Percentiles rank a stretch among this genome's conserved stretches.
Conservation (phyloP, 2,888 invertebrate genomes). For the Andrena praecox region DNA sequence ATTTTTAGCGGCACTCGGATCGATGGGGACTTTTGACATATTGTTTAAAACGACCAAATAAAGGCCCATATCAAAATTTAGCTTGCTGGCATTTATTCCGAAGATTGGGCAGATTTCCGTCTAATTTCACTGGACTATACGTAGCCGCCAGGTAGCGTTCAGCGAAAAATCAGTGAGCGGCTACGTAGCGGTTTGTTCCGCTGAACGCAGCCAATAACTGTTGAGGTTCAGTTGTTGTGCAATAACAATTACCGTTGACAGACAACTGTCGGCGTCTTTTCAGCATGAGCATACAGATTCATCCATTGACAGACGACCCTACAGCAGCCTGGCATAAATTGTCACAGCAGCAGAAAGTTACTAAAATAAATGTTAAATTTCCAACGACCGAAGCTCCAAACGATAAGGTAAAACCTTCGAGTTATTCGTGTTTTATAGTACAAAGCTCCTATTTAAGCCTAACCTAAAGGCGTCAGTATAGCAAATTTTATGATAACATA, state of each 20-base stretch:
- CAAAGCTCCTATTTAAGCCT: constrained; percentile 3
- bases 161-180: too few species aligned
- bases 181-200: too few species aligned
- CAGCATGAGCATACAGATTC: constrained; percentile 85
- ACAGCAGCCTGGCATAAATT: constrained; percentile 91
- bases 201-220: background rate
- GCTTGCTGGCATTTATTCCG: too few species aligned
- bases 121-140: too few species aligned
- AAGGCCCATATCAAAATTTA: too few species aligned
- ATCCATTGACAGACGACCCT: constrained; percentile 89
- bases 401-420: constrained; percentile 85
- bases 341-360: constrained; percentile 88
- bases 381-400: constrained; percentile 87
- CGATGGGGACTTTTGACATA: too few species aligned
- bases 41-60: too few species aligned
- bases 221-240: constrained; percentile 7
- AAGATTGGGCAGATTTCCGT: too few species aligned
- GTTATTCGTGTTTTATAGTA: constrained; percentile 13
- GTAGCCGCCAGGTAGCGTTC: too few species aligned
- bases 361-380: constrained; percentile 88
- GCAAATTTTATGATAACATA: background rate
- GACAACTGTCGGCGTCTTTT: constrained; percentile 16
- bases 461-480: constrained; percentile 37
- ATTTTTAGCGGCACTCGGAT: too few species aligned
- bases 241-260: constrained; percentile 23